Base-by-base conservation (phyloP, 1,140 invertebrate species). In the Diachasma alloeum region DNA sequence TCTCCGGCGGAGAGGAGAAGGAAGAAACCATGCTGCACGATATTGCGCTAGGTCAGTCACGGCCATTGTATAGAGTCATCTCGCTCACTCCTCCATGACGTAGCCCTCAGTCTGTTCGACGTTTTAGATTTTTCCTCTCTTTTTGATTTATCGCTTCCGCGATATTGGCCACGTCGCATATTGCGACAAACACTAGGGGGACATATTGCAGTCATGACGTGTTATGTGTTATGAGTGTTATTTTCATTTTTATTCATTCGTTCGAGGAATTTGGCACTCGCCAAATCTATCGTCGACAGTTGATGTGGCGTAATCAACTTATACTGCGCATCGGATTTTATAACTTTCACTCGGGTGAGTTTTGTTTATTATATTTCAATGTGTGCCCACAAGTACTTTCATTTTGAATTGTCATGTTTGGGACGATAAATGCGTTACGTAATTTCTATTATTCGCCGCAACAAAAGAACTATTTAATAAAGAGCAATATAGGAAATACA, bases 11-110 rank as follows among this genome's bases (percentile, higher is more conserved):
- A 13, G 22, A n/a, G n/a, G 36, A 68, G 31, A 31, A 31, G 31
- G 36, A 68, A 68, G 66, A 68, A 68, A 39, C 26, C 26, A 68
- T 36, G 36, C 26, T 37, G 66, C 66, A 68, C 66, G 66, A 68
- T 68, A 68, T 68, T 68, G 66, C 26, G 66, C 31, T 68, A 68
- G 66, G 66, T 68, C 66, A 68, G 66, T 37, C 26, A 68, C 36
- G 66, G 66, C 66, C 66, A 68, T 68, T 68, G 66, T 68, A 39
- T 19, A 37, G 13, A 37, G 13, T 68, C 15, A n/a, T 37, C 15
- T 17, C 13, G n/a, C 31, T 68, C 31, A 10, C 59, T 31, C 22
- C 59, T 31, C 22, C 59, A 1, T 22, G 19, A n/a, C 53, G 8
- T 9, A 6, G 17, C 53, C 53, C 53, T 59, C 53, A 59, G 17